phyloP scores from a whole-genome alignment of 2,888 invertebrate genomes.

The Lochmaea crataegi region DNA sequence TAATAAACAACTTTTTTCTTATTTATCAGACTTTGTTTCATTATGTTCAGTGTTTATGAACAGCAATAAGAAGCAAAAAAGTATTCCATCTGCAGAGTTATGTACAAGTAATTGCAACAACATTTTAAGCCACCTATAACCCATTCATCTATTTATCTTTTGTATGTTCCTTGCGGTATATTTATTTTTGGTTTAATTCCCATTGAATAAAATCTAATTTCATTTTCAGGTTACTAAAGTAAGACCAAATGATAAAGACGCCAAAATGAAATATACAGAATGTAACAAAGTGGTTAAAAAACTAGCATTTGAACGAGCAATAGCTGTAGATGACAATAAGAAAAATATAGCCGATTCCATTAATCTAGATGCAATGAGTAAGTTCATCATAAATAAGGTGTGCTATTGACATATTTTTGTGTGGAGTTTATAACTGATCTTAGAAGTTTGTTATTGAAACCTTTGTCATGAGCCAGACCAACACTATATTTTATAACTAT shows the following conservation, averaged over 20 bases:
- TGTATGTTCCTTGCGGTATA: background rate
- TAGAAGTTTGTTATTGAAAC: too few relatives aligned
- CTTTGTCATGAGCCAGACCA: too few relatives aligned
- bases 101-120: too few relatives aligned
- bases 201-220: constrained; percentile 13
- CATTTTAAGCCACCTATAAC: too few relatives aligned
- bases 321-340: constrained; percentile 90
- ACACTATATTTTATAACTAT: too few relatives aligned
- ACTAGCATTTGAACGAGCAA: constrained; percentile 96
- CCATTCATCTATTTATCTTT: background rate
- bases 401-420: too few relatives aligned
- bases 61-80: too few relatives aligned
- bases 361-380: constrained; percentile 92
- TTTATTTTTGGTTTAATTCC: constrained; percentile 6
- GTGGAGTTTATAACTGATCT: too few relatives aligned
- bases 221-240: constrained; percentile 84
- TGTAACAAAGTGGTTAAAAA: constrained; percentile 96
- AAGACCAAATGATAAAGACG: constrained; percentile 94
- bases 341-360: constrained; percentile 89
- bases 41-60: too few relatives aligned
- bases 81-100: too few relatives aligned
- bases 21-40: too few relatives aligned
- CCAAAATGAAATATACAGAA: constrained; percentile 89
- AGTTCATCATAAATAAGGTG: constrained; percentile 56
- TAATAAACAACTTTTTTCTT: too few relatives aligned